Evolutionary conservation across 2,888 invertebrate species (phyloP), one percentile per base, ranked within the genome.

Genomic region (Loripinus fragilis): DNA sequence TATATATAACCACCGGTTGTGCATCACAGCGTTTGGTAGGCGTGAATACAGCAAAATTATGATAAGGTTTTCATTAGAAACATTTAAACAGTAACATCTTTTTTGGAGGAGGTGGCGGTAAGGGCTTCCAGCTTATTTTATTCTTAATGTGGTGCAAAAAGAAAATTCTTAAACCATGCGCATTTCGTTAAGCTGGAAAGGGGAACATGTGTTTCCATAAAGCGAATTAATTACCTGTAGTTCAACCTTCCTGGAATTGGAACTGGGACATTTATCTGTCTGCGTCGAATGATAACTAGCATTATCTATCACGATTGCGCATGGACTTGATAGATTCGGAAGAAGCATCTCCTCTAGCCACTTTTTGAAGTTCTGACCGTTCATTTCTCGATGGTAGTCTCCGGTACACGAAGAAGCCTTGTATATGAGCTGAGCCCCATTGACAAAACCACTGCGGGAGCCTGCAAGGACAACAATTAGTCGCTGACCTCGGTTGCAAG

Each of bases 391-490:
- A 52, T 76, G 76, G 33, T 71, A 42, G 30, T 71, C 67, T 0
- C 71, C 76, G 8, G 55, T 76, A 8, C n/a, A 30, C 0, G 42
- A 71, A 12, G 41, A 35, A 20, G 77, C 72, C 28, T 73, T 73
- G 48, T 69, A 64, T 0, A 41, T 38, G 7, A 69, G 55, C 15
- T 23, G 20, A 38, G 7, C 7, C 3, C 45, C 45, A 3, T 5
- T 45, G 20, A 12, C 7, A 48, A 76, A 68, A 42, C 80, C 76
- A 8, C 65, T 28, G 2, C 23, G 23, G 28, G 50, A 35, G 15
- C 68, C 77, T 5, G 71, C 77, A 52, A 74, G 38, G 2, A 80
- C 73, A n/a, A 80, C 70, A 55, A 73, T 80, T 0, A 80, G 35
- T 10, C 76, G 42, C 28, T 73, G 67, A 2, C 80, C 76, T 0